Evolutionary conservation across 2,888 invertebrate genomes (phyloP), one percentile per base, ranked within the genome.

Genomic region (Cephus spinipes): DNA sequence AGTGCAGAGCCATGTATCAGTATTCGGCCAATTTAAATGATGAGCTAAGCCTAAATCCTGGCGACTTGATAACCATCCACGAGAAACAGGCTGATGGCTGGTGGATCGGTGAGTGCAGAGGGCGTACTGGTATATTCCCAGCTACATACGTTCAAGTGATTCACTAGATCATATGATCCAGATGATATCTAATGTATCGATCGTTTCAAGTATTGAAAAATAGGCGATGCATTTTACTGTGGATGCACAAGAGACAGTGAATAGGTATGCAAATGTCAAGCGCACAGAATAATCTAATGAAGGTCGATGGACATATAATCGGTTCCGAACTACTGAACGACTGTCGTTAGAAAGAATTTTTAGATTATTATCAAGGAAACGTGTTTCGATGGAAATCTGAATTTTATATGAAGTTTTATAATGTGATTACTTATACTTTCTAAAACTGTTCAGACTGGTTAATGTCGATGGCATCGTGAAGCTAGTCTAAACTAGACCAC

Each of bases 141-240:
- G 98, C 98, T 0, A 98, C 98, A 0, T 98, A 98, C 89, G 98
- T 98, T 12, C 96, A 98, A 93, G 95, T 97, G 91, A 94, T 96
- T 82, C 92, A 88, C 85, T 91, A 82, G 71, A 23, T 32, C 55
- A 55, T 23, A 55, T 3, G 55, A 55, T 55, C 55, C 55, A 55
- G 9, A 55, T 55, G 55, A 55, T 55, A 55, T 55, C 55, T 55
- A 9, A 55, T 55, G 15, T 55, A 3, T 55, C 23, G 6, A 23
- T 9, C 9, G 9, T 23, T 55, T 55, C 23, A 9, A 55, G 23
- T 55, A 55, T 55, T 55, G 6, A 23, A 9, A 23, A 55, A 55
- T 23, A 55, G 55, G 9, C 23, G 23, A 55, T 23, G 9, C 55
- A 55, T 55, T 55, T 55, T 55, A 55, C 23, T 55, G 55, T 6